Conservation (phyloP, 2,113 vertebrate genomes). For the Paraplagusia blochii region DNA sequence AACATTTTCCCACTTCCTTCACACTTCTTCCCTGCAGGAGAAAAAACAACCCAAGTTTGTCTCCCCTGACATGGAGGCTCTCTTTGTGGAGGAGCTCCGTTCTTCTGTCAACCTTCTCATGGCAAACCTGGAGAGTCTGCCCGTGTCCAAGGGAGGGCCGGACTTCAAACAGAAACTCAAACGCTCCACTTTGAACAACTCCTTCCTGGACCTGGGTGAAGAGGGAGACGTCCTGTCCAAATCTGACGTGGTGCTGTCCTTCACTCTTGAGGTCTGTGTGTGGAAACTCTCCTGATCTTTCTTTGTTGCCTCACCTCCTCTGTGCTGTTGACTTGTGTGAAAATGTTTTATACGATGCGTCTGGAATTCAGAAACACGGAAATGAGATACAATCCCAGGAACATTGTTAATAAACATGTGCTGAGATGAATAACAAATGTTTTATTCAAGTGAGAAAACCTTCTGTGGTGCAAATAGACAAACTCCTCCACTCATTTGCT, state of each 20-base stretch:
- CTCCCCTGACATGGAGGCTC: conserved; percentile 87
- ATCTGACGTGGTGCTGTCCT: conserved; percentile 90
- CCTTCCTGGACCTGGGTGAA: conserved; percentile 93
- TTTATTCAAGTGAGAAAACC: no score
- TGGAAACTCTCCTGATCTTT: background rate
- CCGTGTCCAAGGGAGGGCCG: conserved; percentile 91
- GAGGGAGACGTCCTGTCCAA: conserved; percentile 91
- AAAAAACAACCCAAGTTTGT: conserved; percentile 83
- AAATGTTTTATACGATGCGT: no score
- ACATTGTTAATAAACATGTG: no score
- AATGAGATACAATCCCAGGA: no score
- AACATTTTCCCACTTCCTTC: no score
- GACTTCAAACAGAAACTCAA: conserved; percentile 97
- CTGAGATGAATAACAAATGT: no score
- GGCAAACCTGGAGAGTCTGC: conserved; percentile 97
- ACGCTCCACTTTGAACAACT: conserved; percentile 86
- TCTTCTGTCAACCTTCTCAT: conserved; percentile 93
- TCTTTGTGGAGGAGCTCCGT: conserved; percentile 90
- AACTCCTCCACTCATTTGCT: no score
- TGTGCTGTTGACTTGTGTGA: no score
- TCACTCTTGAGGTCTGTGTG: conserved; percentile 87
- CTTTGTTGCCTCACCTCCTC: background rate
- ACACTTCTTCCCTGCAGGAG: conserved; percentile 73
- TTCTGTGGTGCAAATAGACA: no score
- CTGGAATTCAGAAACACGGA: no score